Conservation (phyloP, 2,888 invertebrate species). For the Drosophila atroscutellata region DNA sequence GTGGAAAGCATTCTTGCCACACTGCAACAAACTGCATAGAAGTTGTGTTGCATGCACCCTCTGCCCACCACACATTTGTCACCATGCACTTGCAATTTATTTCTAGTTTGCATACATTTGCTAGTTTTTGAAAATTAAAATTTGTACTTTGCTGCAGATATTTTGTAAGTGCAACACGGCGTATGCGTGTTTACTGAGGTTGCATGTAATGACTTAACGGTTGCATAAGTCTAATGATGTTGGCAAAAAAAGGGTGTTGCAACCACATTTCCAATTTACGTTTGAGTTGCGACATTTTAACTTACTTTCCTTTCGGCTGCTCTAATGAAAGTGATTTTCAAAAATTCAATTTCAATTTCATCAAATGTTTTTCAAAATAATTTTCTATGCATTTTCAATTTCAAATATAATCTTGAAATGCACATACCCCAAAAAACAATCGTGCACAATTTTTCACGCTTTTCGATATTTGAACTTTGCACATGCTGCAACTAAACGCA, state of each 20-base stretch:
- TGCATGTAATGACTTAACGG: slow-evolving; percentile 12
- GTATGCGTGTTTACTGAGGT: slow-evolving; percentile 26
- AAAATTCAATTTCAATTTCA: not conserved
- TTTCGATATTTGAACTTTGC: slow-evolving; percentile 23
- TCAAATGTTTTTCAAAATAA: not conserved
- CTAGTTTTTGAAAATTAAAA: slow-evolving; percentile 68
- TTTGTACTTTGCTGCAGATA: slow-evolving; percentile 20
- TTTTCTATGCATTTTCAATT: not conserved
- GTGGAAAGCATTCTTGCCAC: slow-evolving; percentile 34
- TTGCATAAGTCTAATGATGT: slow-evolving; percentile 31
- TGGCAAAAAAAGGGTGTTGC: not conserved
- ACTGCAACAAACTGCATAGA: slow-evolving; percentile 29
- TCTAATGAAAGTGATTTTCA: not conserved
- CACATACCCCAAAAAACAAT: not conserved
- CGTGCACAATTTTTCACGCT: slow-evolving; percentile 7
- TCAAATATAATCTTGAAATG: not conserved
- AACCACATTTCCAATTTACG: not conserved
- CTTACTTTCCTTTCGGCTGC: not conserved
- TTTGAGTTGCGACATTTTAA: not conserved
- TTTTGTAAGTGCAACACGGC: slow-evolving; percentile 42
- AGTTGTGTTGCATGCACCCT: slow-evolving; percentile 43
- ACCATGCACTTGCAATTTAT: slow-evolving; percentile 65
- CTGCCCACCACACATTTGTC: slow-evolving; percentile 7
- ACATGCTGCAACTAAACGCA: slow-evolving; percentile 31
- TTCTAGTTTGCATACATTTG: slow-evolving; percentile 49